Conservation (phyloP, 2,888 invertebrate species). For the Dinocampus coccinellae region DNA sequence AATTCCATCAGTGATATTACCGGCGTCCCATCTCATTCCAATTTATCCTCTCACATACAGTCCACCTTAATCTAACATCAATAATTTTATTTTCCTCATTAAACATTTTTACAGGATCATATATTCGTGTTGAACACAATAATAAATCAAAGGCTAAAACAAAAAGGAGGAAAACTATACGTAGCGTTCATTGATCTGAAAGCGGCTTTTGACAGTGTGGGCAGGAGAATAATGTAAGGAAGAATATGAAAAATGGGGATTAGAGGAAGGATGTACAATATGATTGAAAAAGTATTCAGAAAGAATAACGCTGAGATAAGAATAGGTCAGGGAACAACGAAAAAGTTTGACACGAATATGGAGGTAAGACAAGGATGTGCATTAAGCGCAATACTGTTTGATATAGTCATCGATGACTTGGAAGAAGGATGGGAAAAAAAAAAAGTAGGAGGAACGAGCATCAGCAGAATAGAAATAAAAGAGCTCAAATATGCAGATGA, state of each 20-base stretch:
- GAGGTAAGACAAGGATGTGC: neutral
- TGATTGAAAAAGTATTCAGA: neutral
- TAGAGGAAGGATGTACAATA: neutral
- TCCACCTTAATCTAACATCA: no score
- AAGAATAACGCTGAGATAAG: neutral
- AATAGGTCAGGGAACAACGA: neutral
- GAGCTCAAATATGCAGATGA: constrained; percentile 34
- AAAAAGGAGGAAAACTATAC: no score
- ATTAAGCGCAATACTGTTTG: neutral
- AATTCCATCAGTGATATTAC: no score
- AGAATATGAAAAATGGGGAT: neutral
- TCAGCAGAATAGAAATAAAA: constrained; percentile 27
- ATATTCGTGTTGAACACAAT: no score
- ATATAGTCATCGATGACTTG: constrained; percentile 37
- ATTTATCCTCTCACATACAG: no score
- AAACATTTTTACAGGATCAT: no score
- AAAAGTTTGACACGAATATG: neutral
- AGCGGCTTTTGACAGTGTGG: no score
- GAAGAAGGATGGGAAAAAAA: constrained; percentile 28
- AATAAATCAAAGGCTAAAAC: no score
- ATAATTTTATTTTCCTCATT: no score
- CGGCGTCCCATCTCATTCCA: no score
- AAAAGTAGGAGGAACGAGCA: constrained; percentile 29
- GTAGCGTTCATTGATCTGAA: no score
- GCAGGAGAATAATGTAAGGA: no score